Evolutionary conservation across 1,140 invertebrate genomes (phyloP), one percentile per base, ranked within the genome.

Genomic region (Formica exsecta): DNA sequence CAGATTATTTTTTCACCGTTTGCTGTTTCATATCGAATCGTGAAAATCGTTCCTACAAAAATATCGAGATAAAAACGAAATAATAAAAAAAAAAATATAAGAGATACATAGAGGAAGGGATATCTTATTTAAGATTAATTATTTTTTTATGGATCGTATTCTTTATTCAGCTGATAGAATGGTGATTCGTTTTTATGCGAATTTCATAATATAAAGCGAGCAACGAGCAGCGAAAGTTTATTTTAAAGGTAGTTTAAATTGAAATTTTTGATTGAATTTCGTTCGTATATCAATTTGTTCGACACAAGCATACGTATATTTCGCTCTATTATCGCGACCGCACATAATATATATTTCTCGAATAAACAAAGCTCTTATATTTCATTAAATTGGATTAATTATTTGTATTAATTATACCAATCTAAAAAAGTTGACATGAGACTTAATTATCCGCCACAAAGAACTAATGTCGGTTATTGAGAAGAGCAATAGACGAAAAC

Each of bases 1-100:
- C 87, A 89, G 36, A 86, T 86, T 89, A 86, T 88, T 89, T 75
- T 68, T 19, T 36, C 62, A 77, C 59, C 75, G 51, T 62, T 66
- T 71, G 44, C 13, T 65, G 38, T 86, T 62, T 51, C 16, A 25
- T 22, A 32, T n/a, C 44, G 1, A 48, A n/a, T 29, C 32, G 2
- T 16, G 11, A 68, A 70, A 48, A 8, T 22, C 16, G 22, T 29
- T 22, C 7, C 1, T 25, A 9, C 2, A 41, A 59, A 81, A 71
- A 73, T 73, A 44, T 41, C 36, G 59, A 3, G 19, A 59, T 57
- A 44, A 59, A 59, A 44, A 32, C 9, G 5, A 41, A 41, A 71
- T 22, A 4, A 13, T 3, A 32, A 11, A n/a, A 16, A 19, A 19
- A 38, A 25, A 68, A 66, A 38, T 66, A 5, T 25, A 32, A 22